Conservation (phyloP, 2,888 invertebrate genomes). For the Drosophila macrospina region DNA sequence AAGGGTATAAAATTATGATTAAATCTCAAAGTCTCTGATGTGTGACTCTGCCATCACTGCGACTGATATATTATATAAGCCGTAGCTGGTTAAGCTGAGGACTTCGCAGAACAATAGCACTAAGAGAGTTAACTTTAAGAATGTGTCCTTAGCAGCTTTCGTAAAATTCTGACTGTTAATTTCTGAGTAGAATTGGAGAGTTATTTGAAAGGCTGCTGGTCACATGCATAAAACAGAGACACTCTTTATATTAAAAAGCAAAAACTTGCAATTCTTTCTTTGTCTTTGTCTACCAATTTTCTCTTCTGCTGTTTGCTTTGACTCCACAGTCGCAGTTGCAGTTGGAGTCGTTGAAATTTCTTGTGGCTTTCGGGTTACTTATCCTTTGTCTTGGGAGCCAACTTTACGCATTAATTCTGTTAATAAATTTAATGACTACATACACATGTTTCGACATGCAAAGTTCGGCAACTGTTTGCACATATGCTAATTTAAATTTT, state of each 20-base stretch:
- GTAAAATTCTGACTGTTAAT: constrained; percentile 36
- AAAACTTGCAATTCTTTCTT: constrained; percentile 54
- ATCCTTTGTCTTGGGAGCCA: constrained; percentile 49
- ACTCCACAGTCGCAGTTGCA: constrained; percentile 23
- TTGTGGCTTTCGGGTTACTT: constrained; percentile 36
- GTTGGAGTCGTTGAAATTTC: constrained; percentile 43
- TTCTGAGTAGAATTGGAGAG: constrained; percentile 14
- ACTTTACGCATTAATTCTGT: constrained; percentile 77
- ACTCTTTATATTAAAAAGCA: background rate
- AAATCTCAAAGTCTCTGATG: too few species aligned
- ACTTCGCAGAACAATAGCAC: background rate
- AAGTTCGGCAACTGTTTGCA: constrained; percentile 64
- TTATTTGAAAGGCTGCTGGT: constrained; percentile 22
- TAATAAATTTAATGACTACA: constrained; percentile 76
- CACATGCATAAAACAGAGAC: constrained; percentile 22
- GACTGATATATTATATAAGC: background rate
- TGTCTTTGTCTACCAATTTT: constrained; percentile 54
- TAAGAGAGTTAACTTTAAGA: background rate
- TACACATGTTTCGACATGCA: constrained; percentile 34
- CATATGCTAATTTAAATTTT: constrained; percentile 74
- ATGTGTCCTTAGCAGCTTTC: background rate
- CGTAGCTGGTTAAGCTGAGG: background rate
- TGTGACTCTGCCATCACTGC: too few species aligned
- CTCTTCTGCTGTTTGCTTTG: constrained; percentile 62
- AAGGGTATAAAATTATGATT: too few species aligned